Conservation (phyloP, 2,888 invertebrate species). For the Melanargia galathea region DNA sequence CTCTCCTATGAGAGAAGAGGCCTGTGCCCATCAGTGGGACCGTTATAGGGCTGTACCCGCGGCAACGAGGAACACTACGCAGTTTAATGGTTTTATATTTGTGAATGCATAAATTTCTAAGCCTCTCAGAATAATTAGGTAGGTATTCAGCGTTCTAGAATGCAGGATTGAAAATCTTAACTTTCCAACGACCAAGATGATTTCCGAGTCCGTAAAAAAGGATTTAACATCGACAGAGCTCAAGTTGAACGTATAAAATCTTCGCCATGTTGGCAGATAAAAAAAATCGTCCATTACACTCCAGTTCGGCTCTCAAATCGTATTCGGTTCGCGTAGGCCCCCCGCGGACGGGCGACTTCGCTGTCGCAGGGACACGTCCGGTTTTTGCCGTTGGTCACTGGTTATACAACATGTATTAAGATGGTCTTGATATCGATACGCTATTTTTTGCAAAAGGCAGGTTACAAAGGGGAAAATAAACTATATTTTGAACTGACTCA, state of each 20-base stretch:
- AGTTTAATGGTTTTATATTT: too few species aligned
- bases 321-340: conserved; percentile 20
- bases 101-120: too few species aligned
- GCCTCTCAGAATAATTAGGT: background rate
- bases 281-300: conserved; percentile 26
- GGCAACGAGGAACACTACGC: too few species aligned
- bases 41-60: too few species aligned
- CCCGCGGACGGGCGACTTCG: background rate
- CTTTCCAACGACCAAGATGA: background rate
- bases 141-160: background rate
- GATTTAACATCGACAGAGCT: conserved; percentile 9
- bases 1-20: too few species aligned
- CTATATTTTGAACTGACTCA: too few species aligned
- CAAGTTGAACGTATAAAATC: conserved; percentile 12
- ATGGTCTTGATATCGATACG: too few species aligned
- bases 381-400: too few species aligned
- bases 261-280: conserved; percentile 20
- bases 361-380: conserved; percentile 23
- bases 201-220: conserved; percentile 8
- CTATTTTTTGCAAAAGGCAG: too few species aligned
- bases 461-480: too few species aligned
- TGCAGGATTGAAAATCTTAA: conserved; percentile 3
- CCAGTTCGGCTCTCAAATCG: conserved; percentile 15
- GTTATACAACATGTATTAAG: too few species aligned
- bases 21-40: too few species aligned